Conservation (phyloP, 2,113 vertebrate species). For the Xenotilapia longispinis region DNA sequence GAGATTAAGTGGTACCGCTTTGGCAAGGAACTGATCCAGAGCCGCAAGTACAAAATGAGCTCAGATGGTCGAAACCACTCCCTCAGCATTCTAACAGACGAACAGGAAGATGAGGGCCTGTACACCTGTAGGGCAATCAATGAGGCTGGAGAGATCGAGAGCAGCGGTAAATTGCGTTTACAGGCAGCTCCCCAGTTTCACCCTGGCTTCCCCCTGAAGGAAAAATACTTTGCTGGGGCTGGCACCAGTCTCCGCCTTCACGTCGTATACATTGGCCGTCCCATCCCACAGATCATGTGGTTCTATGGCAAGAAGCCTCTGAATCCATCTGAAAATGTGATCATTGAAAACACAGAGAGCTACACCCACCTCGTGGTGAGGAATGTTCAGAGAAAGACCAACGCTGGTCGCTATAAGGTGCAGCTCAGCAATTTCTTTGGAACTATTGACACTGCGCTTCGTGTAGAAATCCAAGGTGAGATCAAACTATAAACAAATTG, state of each 20-base stretch:
- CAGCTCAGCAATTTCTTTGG: slow-evolving; percentile 91
- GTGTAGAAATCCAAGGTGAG: slow-evolving; percentile 98
- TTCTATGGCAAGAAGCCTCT: slow-evolving; percentile 92
- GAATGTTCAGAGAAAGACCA: slow-evolving; percentile 88
- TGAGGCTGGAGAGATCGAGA: slow-evolving; percentile 92
- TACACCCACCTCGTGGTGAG: slow-evolving; percentile 95
- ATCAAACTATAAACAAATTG: not conserved
- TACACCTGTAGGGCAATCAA: slow-evolving; percentile 94
- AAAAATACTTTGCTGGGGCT: slow-evolving; percentile 86
- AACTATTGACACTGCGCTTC: slow-evolving; percentile 83
- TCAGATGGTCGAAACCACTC: slow-evolving; percentile 95
- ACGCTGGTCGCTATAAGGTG: slow-evolving; percentile 95
- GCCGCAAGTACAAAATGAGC: slow-evolving; percentile 98
- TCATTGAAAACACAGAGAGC: slow-evolving; percentile 95
- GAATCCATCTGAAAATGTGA: slow-evolving; percentile 82
- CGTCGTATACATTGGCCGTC: slow-evolving; percentile 93
- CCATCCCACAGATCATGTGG: slow-evolving; percentile 97
- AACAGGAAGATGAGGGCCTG: slow-evolving; percentile 95
- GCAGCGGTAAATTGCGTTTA: slow-evolving; percentile 87
- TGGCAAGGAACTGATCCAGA: slow-evolving; percentile 92
- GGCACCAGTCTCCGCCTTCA: slow-evolving; percentile 94
- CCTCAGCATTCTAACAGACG: slow-evolving; percentile 86
- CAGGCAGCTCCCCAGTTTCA: slow-evolving; percentile 94
- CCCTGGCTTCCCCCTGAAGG: slow-evolving; percentile 92
- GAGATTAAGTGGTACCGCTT: slow-evolving; percentile 98